phyloP scores from a whole-genome alignment of 2,888 invertebrate genomes.

The Idaea aversata region DNA sequence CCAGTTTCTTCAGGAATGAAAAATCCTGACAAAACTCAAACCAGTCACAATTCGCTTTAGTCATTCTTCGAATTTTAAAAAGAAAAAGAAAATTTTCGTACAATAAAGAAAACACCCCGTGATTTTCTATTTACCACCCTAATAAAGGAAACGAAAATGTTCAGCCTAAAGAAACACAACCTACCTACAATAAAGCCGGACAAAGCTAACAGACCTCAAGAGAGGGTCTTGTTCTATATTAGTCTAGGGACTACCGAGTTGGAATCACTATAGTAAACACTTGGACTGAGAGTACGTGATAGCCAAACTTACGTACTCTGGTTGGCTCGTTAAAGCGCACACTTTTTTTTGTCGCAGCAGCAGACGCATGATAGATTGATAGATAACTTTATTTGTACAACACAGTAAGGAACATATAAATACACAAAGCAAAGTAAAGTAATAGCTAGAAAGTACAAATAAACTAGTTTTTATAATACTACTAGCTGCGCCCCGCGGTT shows the following conservation, averaged over 20 bases:
- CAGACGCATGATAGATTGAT: too few relatives aligned
- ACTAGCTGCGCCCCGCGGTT: too few relatives aligned
- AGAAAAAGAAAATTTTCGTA: not conserved
- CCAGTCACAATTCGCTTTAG: too few relatives aligned
- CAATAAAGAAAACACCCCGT: not conserved
- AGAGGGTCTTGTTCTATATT: conserved; percentile 9
- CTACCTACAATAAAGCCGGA: not conserved
- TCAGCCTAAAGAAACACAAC: not conserved
- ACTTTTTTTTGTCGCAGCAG: too few relatives aligned
- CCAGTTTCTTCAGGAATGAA: too few relatives aligned
- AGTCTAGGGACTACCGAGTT: conserved; percentile 23
- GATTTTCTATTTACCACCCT: not conserved
- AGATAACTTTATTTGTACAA: too few relatives aligned
- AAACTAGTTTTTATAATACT: too few relatives aligned
- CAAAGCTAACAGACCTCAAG: conserved; percentile 1
- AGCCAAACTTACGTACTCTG: not conserved
- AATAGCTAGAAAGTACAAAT: too few relatives aligned
- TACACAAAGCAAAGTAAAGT: too few relatives aligned
- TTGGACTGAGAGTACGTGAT: not conserved
- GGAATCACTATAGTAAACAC: conserved; percentile 28
- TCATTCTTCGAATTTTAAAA: not conserved
- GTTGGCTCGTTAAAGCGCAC: too few relatives aligned
- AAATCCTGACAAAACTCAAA: too few relatives aligned
- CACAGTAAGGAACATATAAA: too few relatives aligned
- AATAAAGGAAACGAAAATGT: not conserved